These are phyloP conservation scores for Molossus molossus DNA, from an alignment of 2,797 vertebrate genomes.

Conservation along the genomic window DNA sequence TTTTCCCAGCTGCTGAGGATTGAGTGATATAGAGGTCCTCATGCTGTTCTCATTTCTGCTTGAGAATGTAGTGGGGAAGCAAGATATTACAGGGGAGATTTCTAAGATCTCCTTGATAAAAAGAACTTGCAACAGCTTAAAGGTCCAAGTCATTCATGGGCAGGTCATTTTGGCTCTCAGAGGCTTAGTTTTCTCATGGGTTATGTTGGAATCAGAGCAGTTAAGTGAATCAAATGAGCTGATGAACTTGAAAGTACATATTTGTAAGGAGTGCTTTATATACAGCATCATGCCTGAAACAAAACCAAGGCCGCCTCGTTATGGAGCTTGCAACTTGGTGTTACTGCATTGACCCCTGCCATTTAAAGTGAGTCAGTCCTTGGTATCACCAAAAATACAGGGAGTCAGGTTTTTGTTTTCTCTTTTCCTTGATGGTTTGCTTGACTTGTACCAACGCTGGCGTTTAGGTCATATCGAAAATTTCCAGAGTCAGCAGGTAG, in stretches of 20 bases:
- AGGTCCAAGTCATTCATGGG: background rate
- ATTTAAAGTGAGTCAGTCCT: background rate
- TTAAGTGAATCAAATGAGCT: conserved; percentile 29
- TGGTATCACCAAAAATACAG: background rate
- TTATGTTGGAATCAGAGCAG: background rate
- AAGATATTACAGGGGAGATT: background rate
- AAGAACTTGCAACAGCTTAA: background rate
- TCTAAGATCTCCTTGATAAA: background rate
- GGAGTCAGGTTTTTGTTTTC: conserved; percentile 9
- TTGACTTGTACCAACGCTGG: background rate
- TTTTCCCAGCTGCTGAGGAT: background rate
- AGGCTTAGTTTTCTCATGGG: conserved; percentile 23
- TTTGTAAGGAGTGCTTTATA: conserved; percentile 28
- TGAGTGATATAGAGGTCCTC: background rate
- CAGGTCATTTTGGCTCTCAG: background rate
- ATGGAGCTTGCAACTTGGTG: background rate
- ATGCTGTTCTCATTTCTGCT: background rate
- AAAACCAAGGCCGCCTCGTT: background rate
- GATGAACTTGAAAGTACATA: background rate
- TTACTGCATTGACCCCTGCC: background rate
- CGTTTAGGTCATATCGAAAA: conserved; percentile 58
- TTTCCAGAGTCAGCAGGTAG: conserved; percentile 13
- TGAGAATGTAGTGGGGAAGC: background rate
- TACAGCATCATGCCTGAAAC: background rate
- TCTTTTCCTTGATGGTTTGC: conserved; percentile 46